Evolutionary conservation across 2,888 invertebrate genomes (phyloP).

Genomic region (Luffia ferchaultella): DNA sequence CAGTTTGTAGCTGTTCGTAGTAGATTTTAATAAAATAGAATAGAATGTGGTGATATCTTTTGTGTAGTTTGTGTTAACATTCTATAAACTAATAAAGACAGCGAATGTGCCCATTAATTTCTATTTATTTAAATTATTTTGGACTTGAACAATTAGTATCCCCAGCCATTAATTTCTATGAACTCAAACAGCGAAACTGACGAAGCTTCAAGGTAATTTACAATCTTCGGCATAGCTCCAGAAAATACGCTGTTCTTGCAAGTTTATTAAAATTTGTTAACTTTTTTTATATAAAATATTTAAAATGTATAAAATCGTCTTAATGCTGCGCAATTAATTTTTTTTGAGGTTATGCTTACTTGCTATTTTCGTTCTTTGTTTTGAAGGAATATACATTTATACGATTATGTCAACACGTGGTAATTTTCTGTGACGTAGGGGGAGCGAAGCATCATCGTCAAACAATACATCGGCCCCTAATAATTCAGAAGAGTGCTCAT

Average conservation of each 20-base stretch:
- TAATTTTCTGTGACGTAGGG: constrained; percentile 29
- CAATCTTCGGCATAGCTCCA: neutral
- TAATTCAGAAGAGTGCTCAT: constrained; percentile 30
- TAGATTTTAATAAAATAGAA: constrained; percentile 30
- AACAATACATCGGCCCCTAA: constrained; percentile 41
- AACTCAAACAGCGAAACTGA: constrained; percentile 63
- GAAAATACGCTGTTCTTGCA: neutral
- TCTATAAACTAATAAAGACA: constrained; percentile 15
- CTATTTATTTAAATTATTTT: constrained; percentile 33
- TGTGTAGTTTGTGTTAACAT: constrained; percentile 26
- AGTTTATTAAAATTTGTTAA: neutral
- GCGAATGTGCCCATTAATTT: constrained; percentile 28
- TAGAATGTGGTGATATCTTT: constrained; percentile 33
- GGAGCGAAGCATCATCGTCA: constrained; percentile 64
- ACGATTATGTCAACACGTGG: neutral
- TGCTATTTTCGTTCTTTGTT: constrained; percentile 56
- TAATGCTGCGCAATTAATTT: constrained; percentile 2
- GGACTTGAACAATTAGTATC: constrained; percentile 34
- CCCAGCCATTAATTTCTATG: constrained; percentile 55
- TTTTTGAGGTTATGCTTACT: constrained; percentile 44
- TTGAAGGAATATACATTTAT: constrained; percentile 15
- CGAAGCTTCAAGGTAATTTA: constrained; percentile 64
- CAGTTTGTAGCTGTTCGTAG: constrained; percentile 35
- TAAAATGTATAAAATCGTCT: neutral
- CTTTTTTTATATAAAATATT: constrained; percentile 10